These are phyloP conservation scores for Thera britannica DNA, from an alignment of 2,888 invertebrate species.

Conservation along the genomic window DNA sequence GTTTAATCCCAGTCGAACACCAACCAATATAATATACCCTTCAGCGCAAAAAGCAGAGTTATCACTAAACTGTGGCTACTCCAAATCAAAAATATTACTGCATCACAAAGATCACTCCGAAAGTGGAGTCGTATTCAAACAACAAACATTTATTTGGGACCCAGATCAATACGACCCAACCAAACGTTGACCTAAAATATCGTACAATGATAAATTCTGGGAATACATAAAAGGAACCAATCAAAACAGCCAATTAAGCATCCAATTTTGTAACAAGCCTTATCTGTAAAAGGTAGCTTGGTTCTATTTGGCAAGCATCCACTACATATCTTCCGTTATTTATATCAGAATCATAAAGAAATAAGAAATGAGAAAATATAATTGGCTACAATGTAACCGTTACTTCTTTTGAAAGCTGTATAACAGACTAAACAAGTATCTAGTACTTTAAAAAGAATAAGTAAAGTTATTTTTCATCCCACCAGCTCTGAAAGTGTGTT, in stretches of 20 bases:
- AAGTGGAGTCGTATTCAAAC: neutral
- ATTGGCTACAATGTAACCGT: too few relatives aligned
- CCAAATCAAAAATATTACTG: too few relatives aligned
- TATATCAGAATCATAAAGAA: slow-evolving; percentile 17
- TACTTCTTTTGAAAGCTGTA: too few relatives aligned
- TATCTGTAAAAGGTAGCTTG: slow-evolving; percentile 32
- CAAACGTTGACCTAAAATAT: slow-evolving; percentile 3
- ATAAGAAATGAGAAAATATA: too few relatives aligned
- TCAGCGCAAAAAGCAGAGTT: too few relatives aligned
- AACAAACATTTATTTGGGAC: neutral
- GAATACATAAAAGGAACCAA: slow-evolving; percentile 20
- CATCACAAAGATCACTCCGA: too few relatives aligned
- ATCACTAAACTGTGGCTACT: too few relatives aligned
- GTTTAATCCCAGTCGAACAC: too few relatives aligned
- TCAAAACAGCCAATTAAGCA: slow-evolving; percentile 25
- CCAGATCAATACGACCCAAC: neutral
- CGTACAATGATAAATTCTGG: slow-evolving; percentile 5
- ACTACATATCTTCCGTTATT: slow-evolving; percentile 42
- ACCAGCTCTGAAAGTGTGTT: too few relatives aligned
- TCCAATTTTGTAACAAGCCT: slow-evolving; percentile 15
- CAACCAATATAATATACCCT: too few relatives aligned
- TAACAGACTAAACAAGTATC: slow-evolving; percentile 1
- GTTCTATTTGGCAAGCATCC: slow-evolving; percentile 53
- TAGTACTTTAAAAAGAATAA: neutral
- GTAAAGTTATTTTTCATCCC: too few relatives aligned